phyloP scores from a whole-genome alignment of 2,888 invertebrate species.

The Morpho achilles region DNA sequence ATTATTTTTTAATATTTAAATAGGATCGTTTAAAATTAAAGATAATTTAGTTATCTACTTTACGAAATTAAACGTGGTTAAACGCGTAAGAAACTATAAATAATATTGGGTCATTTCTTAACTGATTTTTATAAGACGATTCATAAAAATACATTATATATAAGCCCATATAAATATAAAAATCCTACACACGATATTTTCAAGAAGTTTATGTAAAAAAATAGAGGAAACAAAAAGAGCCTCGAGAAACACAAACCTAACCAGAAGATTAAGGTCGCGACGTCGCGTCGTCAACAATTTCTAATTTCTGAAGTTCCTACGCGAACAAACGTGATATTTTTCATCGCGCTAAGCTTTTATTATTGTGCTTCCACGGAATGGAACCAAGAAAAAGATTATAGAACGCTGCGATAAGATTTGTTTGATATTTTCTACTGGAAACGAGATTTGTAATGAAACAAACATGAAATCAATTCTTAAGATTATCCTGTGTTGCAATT shows the following conservation, averaged over 20 bases:
- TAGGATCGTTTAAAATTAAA: too few species aligned
- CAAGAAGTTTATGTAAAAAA: slow-evolving; percentile 5
- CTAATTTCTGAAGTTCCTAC: slow-evolving; percentile 26
- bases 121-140: too few species aligned
- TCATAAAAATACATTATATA: too few species aligned
- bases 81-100: too few species aligned
- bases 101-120: too few species aligned
- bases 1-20: too few species aligned
- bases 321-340: slow-evolving; percentile 26
- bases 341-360: slow-evolving; percentile 30
- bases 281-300: slow-evolving; percentile 26
- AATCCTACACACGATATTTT: neutral
- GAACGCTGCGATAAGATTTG: slow-evolving; percentile 14
- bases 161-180: too few species aligned
- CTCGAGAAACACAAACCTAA: slow-evolving; percentile 10
- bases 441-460: slow-evolving; percentile 6
- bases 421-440: slow-evolving; percentile 10
- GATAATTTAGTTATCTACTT: too few species aligned
- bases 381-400: slow-evolving; percentile 20
- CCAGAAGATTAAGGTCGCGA: slow-evolving; percentile 25
- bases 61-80: too few species aligned
- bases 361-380: slow-evolving; percentile 23
- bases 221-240: slow-evolving; percentile 14
- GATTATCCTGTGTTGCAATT: neutral
- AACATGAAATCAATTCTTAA: slow-evolving; percentile 4